Base-by-base conservation (phyloP, 2,797 vertebrate genomes). In the Pampus argenteus region DNA sequence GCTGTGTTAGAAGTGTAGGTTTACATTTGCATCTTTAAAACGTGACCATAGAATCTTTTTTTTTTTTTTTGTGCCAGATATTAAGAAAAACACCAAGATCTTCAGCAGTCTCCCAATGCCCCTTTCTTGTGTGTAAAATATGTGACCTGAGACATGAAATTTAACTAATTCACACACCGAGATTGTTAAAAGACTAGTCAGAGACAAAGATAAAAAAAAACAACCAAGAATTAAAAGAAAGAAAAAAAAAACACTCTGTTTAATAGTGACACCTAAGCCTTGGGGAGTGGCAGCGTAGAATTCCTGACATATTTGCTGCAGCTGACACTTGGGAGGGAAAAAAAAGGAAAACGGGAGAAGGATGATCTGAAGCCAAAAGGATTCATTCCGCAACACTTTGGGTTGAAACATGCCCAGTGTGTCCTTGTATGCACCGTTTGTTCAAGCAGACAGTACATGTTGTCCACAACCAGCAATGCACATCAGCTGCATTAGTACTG, bases 281-380 rank as follows among this genome's bases (percentile, higher is more conserved):
- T 22, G 18, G 58, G 80, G 80, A 84, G 66, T 31, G 55, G 67
- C 34, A 2, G 44, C 14, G 25, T 13, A 67, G 66, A 45, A 89
- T 89, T 84, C 84, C 66, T 71, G 20, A 68, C 66, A 85, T 87
- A 66, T 71, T 72, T 86, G 47, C 18, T 22, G 60, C 45, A 56
- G 52, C 31, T 31, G 18, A 75, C 40, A 52, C 42, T 34, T 9
- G 22, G 0, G 5, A 15, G 9, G 8, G 4, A 38, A 28, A 28
- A 14, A 55, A 14, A 52, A 22, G 11, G 28, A 51, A n/a, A n/a
- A n/a, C n/a, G 56, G 23, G 17, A 2, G 23, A 18, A 20, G 6
- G 25, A 31, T 5, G 20, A 50, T 36, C 20, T 15, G 36, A 61
- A 64, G 38, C 36, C 56, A 34, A 22, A 22, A 62, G 66, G 20